Evolutionary conservation across 2,888 invertebrate species (phyloP).

Genomic region (Stegophylla sp.): DNA sequence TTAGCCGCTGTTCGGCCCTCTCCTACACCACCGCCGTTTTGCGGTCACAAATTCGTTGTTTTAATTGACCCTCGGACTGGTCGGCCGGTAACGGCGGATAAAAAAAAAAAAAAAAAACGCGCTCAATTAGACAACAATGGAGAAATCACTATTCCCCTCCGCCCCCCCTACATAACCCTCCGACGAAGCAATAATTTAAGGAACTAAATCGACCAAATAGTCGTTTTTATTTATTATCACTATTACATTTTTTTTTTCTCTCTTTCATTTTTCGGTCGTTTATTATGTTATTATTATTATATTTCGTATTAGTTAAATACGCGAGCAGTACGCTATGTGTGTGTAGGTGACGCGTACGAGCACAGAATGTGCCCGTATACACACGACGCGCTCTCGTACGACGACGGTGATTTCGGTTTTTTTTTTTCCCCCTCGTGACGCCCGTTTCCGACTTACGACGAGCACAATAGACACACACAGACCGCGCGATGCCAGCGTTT

Average conservation of each 20-base stretch:
- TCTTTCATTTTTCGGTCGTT: not conserved
- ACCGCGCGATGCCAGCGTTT: not conserved
- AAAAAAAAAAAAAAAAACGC: slow-evolving; percentile 17
- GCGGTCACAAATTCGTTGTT: slow-evolving; percentile 43
- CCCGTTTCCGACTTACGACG: no score
- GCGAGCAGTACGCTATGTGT: not conserved
- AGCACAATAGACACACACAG: not conserved
- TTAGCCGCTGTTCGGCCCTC: not conserved
- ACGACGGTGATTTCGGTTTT: no score
- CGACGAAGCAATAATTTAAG: not conserved
- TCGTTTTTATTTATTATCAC: slow-evolving; percentile 25
- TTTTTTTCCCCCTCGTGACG: no score
- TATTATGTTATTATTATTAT: not conserved
- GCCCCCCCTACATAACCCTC: not conserved
- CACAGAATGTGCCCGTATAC: slow-evolving; percentile 35
- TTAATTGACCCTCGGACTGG: slow-evolving; percentile 53
- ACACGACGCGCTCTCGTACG: no score
- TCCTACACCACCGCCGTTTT: not conserved
- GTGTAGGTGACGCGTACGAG: not conserved
- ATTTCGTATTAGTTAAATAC: not conserved
- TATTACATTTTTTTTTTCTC: slow-evolving; percentile 4
- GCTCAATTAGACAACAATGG: slow-evolving; percentile 54
- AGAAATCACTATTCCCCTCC: slow-evolving; percentile 29
- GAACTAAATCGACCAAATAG: slow-evolving; percentile 22
- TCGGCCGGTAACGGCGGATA: slow-evolving; percentile 23